These are phyloP conservation scores for Holotrichia oblita DNA, from an alignment of 1,140 invertebrate species.

Conservation along the genomic window DNA sequence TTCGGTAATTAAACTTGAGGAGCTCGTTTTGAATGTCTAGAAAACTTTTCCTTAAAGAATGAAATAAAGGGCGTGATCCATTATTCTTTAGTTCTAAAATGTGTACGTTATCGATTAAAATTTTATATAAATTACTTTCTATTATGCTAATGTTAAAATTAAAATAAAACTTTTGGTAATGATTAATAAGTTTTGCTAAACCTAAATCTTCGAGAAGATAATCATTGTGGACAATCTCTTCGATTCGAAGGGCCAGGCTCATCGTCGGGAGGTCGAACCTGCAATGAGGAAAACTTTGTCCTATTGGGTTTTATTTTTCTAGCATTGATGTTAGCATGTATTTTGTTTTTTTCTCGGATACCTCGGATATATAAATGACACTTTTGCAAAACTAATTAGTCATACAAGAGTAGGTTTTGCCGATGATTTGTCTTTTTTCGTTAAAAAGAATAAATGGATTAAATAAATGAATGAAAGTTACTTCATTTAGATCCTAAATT, in stretches of 20 bases:
- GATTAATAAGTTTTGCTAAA: conserved; percentile 32
- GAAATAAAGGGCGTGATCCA: background rate
- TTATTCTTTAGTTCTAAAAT: background rate
- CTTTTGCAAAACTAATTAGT: too few species aligned
- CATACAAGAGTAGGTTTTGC: too few species aligned
- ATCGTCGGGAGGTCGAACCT: background rate
- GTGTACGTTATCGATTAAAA: background rate
- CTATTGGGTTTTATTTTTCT: background rate
- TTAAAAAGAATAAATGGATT: too few species aligned
- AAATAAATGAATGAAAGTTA: too few species aligned
- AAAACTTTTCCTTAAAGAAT: background rate
- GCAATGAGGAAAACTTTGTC: background rate
- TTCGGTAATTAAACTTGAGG: background rate
- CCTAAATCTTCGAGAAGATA: conserved; percentile 42
- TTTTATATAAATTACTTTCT: conserved; percentile 31
- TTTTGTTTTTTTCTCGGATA: background rate
- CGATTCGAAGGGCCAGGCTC: background rate
- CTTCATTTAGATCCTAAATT: too few species aligned
- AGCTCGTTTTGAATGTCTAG: background rate
- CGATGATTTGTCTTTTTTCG: too few species aligned
- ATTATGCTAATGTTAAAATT: conserved; percentile 44
- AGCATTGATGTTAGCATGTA: background rate
- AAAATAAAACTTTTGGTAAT: conserved; percentile 48
- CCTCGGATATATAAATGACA: too few species aligned
- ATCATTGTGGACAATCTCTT: background rate